These are phyloP conservation scores for Benitochromis conjunctus DNA, from an alignment of 2,113 vertebrate species.

Conservation along the genomic window DNA sequence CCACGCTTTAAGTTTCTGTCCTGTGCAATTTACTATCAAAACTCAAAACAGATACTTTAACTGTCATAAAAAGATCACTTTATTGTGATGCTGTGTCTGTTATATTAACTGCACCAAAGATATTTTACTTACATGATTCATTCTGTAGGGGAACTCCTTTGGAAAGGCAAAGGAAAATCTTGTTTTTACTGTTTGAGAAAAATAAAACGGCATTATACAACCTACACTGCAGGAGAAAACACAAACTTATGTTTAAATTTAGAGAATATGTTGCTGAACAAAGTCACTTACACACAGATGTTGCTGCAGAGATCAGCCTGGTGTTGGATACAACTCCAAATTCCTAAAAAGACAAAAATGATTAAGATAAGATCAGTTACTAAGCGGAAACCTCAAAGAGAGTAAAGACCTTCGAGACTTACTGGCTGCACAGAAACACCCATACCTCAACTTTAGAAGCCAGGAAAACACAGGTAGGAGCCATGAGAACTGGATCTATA, in stretches of 20 bases:
- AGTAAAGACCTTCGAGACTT: background rate
- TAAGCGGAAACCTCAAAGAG: background rate
- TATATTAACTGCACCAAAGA: background rate
- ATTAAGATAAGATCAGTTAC: background rate
- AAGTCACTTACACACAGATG: conserved; percentile 94
- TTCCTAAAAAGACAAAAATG: conserved; percentile 75
- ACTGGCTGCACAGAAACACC: background rate
- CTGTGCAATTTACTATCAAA: background rate
- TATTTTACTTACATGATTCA: conserved; percentile 94
- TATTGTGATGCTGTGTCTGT: background rate
- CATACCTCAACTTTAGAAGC: conserved; percentile 99
- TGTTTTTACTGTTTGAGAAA: conserved; percentile 88
- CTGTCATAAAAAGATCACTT: background rate
- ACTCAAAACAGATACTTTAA: background rate
- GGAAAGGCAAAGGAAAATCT: conserved; percentile 98
- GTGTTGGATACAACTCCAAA: conserved; percentile 99
- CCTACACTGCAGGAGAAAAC: background rate
- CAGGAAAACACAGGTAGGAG: conserved; percentile 98
- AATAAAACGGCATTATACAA: conserved; percentile 20
- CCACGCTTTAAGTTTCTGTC: background rate
- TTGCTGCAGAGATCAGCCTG: conserved; percentile 96
- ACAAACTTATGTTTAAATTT: background rate
- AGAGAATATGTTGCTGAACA: background rate
- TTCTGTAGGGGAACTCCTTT: conserved; percentile 98
- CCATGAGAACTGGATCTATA: conserved; percentile 99